Conservation (phyloP, 2,888 invertebrate genomes). For the Lypha dubia region DNA sequence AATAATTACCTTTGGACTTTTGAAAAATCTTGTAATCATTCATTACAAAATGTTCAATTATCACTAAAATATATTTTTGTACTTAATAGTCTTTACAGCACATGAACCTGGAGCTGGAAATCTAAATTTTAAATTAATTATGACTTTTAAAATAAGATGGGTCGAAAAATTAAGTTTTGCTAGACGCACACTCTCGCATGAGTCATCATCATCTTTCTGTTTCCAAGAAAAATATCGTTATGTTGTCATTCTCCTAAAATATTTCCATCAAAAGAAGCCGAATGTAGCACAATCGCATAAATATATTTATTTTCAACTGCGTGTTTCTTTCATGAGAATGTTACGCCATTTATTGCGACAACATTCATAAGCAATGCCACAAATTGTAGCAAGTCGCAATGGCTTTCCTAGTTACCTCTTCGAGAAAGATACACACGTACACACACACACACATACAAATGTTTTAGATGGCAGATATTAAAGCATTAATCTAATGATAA, state of each 20-base stretch:
- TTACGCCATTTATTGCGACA: constrained; percentile 56
- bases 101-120: too few relatives aligned
- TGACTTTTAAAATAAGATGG: too few relatives aligned
- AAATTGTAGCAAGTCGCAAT: constrained; percentile 45
- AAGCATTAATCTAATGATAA: constrained; percentile 71
- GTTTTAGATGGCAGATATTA: constrained; percentile 8
- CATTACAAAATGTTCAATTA: too few relatives aligned
- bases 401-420: background rate
- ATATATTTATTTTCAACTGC: background rate
- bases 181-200: background rate
- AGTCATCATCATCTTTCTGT: background rate
- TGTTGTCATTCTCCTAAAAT: constrained; percentile 3
- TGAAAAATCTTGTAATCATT: too few relatives aligned
- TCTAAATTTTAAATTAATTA: too few relatives aligned
- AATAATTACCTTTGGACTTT: too few relatives aligned
- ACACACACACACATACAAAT: background rate
- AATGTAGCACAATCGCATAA: constrained; percentile 1
- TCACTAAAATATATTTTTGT: too few relatives aligned
- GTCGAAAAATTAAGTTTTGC: too few relatives aligned
- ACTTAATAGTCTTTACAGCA: too few relatives aligned
- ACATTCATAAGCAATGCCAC: constrained; percentile 49
- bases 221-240: background rate
- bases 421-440: too few relatives aligned
- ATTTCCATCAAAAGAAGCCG: constrained; percentile 22
- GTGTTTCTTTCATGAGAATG: constrained; percentile 16